These are phyloP conservation scores for Drosophila nebulosa DNA, from an alignment of 1,140 invertebrate genomes.

Conservation along the genomic window DNA sequence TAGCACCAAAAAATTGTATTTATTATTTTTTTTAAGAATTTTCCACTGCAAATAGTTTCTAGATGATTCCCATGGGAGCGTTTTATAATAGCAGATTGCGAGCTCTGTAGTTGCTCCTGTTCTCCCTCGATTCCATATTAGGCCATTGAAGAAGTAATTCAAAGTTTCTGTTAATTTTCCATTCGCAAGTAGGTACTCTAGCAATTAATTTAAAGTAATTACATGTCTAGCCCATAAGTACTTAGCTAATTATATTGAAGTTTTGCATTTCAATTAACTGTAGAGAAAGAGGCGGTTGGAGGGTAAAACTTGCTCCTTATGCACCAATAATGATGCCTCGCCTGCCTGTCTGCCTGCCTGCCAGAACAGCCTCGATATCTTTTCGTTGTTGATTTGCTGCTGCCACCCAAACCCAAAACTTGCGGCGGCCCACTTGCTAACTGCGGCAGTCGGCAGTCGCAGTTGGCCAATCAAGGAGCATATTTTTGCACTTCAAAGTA, in stretches of 20 bases:
- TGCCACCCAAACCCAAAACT: background rate
- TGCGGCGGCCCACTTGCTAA: background rate
- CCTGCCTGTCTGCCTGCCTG: background rate
- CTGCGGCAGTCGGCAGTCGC: too few relatives aligned
- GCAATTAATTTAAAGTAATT: background rate
- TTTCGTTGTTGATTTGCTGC: background rate
- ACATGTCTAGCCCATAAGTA: background rate
- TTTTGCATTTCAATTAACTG: background rate
- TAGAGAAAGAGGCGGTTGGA: too few relatives aligned
- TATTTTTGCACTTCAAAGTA: background rate
- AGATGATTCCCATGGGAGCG: too few relatives aligned
- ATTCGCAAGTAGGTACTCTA: too few relatives aligned
- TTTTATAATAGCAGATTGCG: too few relatives aligned
- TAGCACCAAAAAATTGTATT: too few relatives aligned
- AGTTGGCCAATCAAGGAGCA: background rate
- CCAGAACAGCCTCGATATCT: background rate
- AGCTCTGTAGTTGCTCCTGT: too few relatives aligned
- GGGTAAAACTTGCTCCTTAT: background rate
- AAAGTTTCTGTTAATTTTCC: too few relatives aligned
- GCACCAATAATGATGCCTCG: background rate
- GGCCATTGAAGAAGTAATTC: too few relatives aligned
- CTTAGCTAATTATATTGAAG: background rate
- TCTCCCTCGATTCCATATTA: too few relatives aligned
- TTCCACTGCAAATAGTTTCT: too few relatives aligned
- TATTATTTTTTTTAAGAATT: too few relatives aligned